A percentile compares a stretch with the other conserved stretches of the same genome.
Evolutionary conservation across 2,888 invertebrate genomes (phyloP).

Genomic region (Apomyelois bistriatella): DNA sequence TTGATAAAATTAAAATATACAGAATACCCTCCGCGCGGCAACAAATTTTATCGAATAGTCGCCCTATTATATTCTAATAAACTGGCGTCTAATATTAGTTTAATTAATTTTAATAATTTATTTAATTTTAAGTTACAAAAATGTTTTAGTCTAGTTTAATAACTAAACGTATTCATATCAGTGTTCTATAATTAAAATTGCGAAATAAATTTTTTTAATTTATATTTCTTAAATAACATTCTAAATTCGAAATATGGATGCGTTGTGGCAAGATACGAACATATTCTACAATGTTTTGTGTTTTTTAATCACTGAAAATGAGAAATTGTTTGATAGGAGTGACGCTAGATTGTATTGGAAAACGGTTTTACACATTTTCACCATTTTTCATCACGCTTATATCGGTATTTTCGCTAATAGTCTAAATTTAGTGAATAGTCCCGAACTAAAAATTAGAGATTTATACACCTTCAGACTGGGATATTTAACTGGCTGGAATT

Average conservation of each 20-base stretch:
- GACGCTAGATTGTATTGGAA: conserved; percentile 60
- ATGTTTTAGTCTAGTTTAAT: neutral
- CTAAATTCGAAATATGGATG: conserved; percentile 45
- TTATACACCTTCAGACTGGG: conserved; percentile 41
- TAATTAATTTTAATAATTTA: neutral
- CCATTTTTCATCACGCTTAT: conserved; percentile 44
- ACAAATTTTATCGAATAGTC: conserved; percentile 2
- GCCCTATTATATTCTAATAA: neutral
- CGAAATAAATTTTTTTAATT: neutral
- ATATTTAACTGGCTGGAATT: conserved; percentile 65
- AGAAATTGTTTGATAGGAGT: conserved; percentile 59
- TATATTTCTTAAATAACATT: no score
- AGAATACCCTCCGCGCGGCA: neutral
- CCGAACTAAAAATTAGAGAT: conserved; percentile 34
- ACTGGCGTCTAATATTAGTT: conserved; percentile 6
- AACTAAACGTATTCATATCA: neutral
- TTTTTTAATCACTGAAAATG: conserved; percentile 65
- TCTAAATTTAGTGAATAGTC: conserved; percentile 32
- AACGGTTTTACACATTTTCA: conserved; percentile 52
- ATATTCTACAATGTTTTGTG: conserved; percentile 62
- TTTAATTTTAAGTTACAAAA: neutral
- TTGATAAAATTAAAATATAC: neutral
- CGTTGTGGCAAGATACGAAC: conserved; percentile 54
- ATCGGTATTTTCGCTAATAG: conserved; percentile 34
- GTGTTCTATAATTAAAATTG: neutral